Percentiles rank a stretch among this genome's conserved stretches.
Conservation (phyloP, 23 tunicate species). For the Ascidia mentula region DNA sequence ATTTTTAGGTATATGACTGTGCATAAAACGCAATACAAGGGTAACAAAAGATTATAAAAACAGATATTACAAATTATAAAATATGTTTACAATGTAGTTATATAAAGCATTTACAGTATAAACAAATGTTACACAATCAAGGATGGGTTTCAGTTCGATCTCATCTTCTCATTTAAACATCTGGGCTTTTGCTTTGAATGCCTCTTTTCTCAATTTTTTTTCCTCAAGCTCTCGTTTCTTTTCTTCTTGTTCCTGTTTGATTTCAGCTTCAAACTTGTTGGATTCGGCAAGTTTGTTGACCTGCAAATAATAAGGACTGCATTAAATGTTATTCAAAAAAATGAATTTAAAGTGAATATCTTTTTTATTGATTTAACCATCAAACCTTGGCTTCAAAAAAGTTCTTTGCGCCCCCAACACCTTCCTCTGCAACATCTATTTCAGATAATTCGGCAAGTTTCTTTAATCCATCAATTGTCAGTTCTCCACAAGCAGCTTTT, state of each 20-base stretch:
- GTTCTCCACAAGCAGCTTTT: slow-evolving; percentile 69
- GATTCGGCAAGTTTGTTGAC: slow-evolving; percentile 55
- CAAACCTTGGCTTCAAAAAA: slow-evolving; percentile 95
- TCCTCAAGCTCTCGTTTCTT: slow-evolving; percentile 56
- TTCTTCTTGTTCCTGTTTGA: slow-evolving; percentile 71
- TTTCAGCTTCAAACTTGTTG: slow-evolving; percentile 76
- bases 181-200: slow-evolving; percentile 76
- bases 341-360: no score
- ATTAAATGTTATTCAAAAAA: background rate
- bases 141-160: background rate
- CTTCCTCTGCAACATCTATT: slow-evolving; percentile 84
- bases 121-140: background rate
- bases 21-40: background rate
- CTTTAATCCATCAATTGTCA: slow-evolving; percentile 72
- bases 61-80: background rate
- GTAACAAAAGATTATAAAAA: slow-evolving; percentile 1
- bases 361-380: no score
- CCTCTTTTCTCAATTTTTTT: slow-evolving; percentile 58
- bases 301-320: slow-evolving; percentile 16
- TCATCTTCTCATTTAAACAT: slow-evolving; percentile 54
- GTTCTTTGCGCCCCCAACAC: slow-evolving; percentile 94
- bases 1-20: background rate
- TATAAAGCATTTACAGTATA: background rate
- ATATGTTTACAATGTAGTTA: slow-evolving; percentile 6
- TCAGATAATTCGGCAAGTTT: slow-evolving; percentile 67